Evolutionary conservation across 37 sponge, comb jelly and placozoan genomes (phyloP).

Genomic region (Mnemiopsis leidyi): DNA sequence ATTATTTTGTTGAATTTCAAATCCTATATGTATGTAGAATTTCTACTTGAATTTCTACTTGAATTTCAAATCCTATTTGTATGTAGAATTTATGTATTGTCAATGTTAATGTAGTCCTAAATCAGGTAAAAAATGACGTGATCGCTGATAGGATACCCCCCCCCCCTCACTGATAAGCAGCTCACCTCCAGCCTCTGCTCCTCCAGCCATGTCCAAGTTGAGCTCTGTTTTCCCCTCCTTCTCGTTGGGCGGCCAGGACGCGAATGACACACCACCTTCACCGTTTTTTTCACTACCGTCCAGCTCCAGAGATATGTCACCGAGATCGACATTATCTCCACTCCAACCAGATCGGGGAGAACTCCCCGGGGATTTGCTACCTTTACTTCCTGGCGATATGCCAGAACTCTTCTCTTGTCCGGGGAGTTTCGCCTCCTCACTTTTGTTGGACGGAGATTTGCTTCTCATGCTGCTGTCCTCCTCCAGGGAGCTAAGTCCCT

Average conservation of each 20-base stretch:
- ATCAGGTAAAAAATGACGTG: too few species aligned
- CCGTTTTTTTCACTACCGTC: not conserved
- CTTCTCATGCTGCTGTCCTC: constrained; percentile 28
- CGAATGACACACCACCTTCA: constrained; percentile 3
- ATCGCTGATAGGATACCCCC: too few species aligned
- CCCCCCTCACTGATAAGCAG: too few species aligned
- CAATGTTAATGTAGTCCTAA: too few species aligned
- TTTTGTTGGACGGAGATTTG: constrained; percentile 1
- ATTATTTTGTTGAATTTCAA: too few species aligned
- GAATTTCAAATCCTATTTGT: too few species aligned
- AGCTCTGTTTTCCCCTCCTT: not conserved
- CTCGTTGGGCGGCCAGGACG: constrained; percentile 13
- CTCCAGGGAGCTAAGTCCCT: constrained; percentile 32
- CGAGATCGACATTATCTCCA: not conserved
- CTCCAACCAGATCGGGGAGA: not conserved
- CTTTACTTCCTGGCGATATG: not conserved
- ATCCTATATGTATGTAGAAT: too few species aligned
- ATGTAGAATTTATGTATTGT: too few species aligned
- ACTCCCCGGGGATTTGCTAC: not conserved
- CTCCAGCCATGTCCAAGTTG: not conserved
- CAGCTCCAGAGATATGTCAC: not conserved
- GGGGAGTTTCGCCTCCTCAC: not conserved
- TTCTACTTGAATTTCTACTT: too few species aligned
- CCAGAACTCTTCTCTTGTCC: not conserved
- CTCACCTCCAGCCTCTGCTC: not conserved